phyloP scores from a whole-genome alignment of 2,888 invertebrate species.

The Clivina fossor region DNA sequence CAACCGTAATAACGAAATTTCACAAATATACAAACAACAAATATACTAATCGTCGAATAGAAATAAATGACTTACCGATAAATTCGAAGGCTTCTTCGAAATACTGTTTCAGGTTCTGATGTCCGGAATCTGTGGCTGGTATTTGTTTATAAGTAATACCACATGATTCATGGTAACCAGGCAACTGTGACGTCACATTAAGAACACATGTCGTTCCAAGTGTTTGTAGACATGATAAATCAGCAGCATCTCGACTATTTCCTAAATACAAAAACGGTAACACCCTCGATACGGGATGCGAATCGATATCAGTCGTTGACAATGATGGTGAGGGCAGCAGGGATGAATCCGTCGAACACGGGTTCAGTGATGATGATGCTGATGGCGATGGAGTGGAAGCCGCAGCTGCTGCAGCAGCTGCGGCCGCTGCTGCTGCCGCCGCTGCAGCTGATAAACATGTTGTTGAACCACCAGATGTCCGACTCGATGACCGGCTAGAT shows the following conservation, averaged over 20 bases:
- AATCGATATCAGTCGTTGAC: slow-evolving; percentile 64
- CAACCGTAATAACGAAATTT: too few species aligned
- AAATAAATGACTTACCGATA: slow-evolving; percentile 64
- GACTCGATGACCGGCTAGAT: slow-evolving; percentile 47
- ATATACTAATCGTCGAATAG: too few species aligned
- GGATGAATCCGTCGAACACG: slow-evolving; percentile 6
- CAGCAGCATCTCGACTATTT: slow-evolving; percentile 78
- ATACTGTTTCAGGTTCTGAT: slow-evolving; percentile 85
- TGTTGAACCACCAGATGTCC: slow-evolving; percentile 54
- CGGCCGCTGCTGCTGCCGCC: slow-evolving; percentile 59
- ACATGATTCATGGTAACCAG: slow-evolving; percentile 67
- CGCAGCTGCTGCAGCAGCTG: too few species aligned
- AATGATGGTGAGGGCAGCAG: slow-evolving; percentile 9
- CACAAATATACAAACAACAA: too few species aligned
- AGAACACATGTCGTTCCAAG: slow-evolving; percentile 75
- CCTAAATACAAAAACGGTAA: slow-evolving; percentile 80
- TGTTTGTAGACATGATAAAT: slow-evolving; percentile 65
- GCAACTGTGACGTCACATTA: slow-evolving; percentile 78
- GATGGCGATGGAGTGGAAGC: too few species aligned
- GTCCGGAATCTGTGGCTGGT: slow-evolving; percentile 80
- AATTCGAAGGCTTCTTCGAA: slow-evolving; percentile 85
- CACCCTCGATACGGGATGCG: slow-evolving; percentile 75
- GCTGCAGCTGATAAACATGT: slow-evolving; percentile 50
- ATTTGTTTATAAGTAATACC: slow-evolving; percentile 74
- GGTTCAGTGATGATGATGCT: too few species aligned